Conservation (phyloP, 2,888 invertebrate genomes). For the Saturnia pavonia region DNA sequence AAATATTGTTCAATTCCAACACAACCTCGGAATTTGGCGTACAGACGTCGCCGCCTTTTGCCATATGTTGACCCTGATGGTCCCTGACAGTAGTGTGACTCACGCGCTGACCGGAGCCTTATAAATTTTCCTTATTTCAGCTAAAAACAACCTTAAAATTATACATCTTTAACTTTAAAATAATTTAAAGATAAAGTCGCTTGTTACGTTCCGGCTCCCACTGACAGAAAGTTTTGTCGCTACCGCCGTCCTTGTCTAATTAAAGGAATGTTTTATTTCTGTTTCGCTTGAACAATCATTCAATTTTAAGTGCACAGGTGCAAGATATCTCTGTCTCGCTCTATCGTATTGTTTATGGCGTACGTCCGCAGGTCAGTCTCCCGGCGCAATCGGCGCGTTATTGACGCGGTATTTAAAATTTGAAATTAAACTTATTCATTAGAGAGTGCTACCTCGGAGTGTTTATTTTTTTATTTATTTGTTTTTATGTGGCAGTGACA, state of each 20-base stretch:
- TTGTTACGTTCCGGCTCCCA: slow-evolving; percentile 40
- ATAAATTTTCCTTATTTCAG: slow-evolving; percentile 26
- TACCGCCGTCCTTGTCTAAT: slow-evolving; percentile 57
- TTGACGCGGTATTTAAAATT: slow-evolving; percentile 44
- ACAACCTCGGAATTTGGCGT: slow-evolving; percentile 62
- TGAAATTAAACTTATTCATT: slow-evolving; percentile 34
- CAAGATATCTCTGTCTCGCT: slow-evolving; percentile 62
- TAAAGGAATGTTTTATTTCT: slow-evolving; percentile 68
- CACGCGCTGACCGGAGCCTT: slow-evolving; percentile 36
- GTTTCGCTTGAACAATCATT: slow-evolving; percentile 64
- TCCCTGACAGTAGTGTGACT: slow-evolving; percentile 52
- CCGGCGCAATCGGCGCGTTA: slow-evolving; percentile 42
- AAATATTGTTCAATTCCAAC: slow-evolving; percentile 41
- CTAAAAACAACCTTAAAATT: slow-evolving; percentile 26
- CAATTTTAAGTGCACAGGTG: slow-evolving; percentile 78
- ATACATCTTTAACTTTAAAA: slow-evolving; percentile 25
- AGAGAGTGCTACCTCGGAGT: slow-evolving; percentile 51
- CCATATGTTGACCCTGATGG: slow-evolving; percentile 78
- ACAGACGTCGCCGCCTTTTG: slow-evolving; percentile 59
- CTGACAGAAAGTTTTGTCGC: slow-evolving; percentile 37
- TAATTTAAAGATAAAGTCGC: slow-evolving; percentile 30
- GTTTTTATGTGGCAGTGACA: slow-evolving; percentile 32
- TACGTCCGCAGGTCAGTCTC: slow-evolving; percentile 60
- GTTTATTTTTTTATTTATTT: slow-evolving; percentile 38
- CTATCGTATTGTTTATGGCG: slow-evolving; percentile 50